Percentiles rank a stretch among this genome's conserved stretches.
Conservation (phyloP, 2,797 vertebrate genomes). For the Bucorvus abyssinicus region DNA sequence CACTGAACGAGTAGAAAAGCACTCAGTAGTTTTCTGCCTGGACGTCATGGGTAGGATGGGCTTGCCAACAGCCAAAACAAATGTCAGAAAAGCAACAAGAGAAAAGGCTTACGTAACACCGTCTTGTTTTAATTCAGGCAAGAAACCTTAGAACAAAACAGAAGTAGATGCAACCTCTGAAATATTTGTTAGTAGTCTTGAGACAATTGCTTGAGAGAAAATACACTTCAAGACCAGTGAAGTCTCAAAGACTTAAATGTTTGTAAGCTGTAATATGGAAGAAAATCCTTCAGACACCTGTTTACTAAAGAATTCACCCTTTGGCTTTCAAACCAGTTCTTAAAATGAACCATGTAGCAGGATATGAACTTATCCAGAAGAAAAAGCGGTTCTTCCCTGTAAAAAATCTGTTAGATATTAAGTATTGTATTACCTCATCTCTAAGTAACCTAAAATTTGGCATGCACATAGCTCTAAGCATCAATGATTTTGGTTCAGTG, state of each 20-base stretch:
- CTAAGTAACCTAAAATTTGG: neutral
- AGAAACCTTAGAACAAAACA: neutral
- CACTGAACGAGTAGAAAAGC: neutral
- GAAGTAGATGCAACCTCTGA: neutral
- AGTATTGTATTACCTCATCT: slow-evolving; percentile 31
- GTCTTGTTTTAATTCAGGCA: neutral
- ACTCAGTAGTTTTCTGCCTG: neutral
- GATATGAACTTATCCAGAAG: slow-evolving; percentile 37
- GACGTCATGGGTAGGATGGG: neutral
- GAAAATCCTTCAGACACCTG: neutral
- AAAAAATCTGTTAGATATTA: slow-evolving; percentile 27
- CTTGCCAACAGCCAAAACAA: neutral
- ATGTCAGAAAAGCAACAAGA: neutral
- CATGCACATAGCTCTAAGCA: neutral
- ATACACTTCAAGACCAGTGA: neutral
- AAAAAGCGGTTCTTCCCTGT: neutral
- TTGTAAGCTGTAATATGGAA: neutral
- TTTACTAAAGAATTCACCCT: slow-evolving; percentile 7
- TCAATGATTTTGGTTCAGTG: neutral
- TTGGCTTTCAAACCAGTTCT: neutral
- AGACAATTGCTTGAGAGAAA: neutral
- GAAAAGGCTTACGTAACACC: neutral
- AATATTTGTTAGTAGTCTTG: neutral
- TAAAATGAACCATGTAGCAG: slow-evolving; percentile 1
- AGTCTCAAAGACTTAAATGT: neutral